Percentiles rank a stretch among this genome's conserved stretches.
Conservation (phyloP, 2,113 vertebrate genomes). For the Chrysemys picta region DNA sequence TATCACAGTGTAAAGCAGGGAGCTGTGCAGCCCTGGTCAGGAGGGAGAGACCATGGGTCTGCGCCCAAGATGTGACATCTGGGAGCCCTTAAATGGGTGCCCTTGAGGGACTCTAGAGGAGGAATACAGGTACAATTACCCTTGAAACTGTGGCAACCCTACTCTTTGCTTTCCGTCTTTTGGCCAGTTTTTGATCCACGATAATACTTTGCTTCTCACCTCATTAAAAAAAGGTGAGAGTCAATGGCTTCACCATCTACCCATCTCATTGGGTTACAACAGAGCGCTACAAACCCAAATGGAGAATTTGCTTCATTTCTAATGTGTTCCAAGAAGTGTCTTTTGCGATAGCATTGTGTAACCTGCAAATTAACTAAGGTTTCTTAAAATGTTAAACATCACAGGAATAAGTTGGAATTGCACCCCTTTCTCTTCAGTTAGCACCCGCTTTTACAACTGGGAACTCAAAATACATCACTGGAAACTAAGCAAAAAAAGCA, state of each 20-base stretch:
- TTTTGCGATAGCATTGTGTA: neutral
- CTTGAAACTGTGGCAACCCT: neutral
- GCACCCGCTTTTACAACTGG: neutral
- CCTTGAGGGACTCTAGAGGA: neutral
- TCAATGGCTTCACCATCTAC: accelerated
- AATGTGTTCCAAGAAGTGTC: neutral
- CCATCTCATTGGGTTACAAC: neutral
- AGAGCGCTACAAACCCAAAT: neutral
- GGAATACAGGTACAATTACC: neutral
- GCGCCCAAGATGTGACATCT: neutral
- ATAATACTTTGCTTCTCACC: neutral
- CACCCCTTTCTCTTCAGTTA: slow-evolving; percentile 19
- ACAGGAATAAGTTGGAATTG: slow-evolving; percentile 7
- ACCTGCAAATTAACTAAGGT: slow-evolving; percentile 2
- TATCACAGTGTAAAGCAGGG: neutral
- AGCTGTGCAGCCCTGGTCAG: neutral
- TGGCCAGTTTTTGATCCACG: neutral
- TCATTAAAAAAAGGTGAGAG: neutral
- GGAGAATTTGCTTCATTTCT: neutral
- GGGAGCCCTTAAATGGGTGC: neutral
- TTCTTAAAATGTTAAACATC: neutral
- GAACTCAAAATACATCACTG: neutral
- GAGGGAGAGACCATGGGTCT: neutral
- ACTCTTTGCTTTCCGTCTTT: neutral
- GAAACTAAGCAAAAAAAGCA: neutral